Conservation (phyloP, 2,113 vertebrate genomes). For the Pelvicachromis taeniatus region DNA sequence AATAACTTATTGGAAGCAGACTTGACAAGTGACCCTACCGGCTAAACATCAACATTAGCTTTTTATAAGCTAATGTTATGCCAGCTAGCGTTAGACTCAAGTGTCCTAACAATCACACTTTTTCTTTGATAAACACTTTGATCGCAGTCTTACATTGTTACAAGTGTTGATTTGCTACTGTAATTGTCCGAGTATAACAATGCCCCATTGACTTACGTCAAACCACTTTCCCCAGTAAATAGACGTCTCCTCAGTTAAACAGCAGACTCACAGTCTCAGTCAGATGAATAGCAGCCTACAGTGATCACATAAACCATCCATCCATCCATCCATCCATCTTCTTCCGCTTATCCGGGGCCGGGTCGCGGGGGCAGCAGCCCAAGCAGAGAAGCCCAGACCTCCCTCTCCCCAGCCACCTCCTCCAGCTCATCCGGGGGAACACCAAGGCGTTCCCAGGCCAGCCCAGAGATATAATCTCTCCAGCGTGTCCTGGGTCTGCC, state of each 20-base stretch:
- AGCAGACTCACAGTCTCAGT: background rate
- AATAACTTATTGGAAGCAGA: background rate
- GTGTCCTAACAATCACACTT: background rate
- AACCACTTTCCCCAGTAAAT: background rate
- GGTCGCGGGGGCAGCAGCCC: too few relatives aligned
- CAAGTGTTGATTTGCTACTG: background rate
- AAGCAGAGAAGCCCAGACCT: too few relatives aligned
- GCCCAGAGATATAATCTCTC: too few relatives aligned
- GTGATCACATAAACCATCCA: background rate
- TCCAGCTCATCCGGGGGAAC: too few relatives aligned
- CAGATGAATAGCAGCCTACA: fast-evolving
- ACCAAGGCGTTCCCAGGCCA: too few relatives aligned
- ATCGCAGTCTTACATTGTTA: background rate
- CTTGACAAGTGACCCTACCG: background rate
- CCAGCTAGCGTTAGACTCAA: background rate
- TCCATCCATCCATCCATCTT: too few relatives aligned
- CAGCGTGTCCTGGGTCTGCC: too few relatives aligned
- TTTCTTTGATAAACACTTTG: background rate
- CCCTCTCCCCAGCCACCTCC: too few relatives aligned
- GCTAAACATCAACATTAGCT: background rate
- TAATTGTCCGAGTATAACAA: background rate
- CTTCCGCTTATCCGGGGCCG: too few relatives aligned
- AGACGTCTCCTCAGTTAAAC: background rate
- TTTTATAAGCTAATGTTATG: background rate
- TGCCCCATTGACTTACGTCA: background rate